Percentiles rank a stretch among this genome's conserved stretches.
These are phyloP conservation scores for Hemiprocne comata DNA, from an alignment of 2,113 vertebrate species.

Conservation along the genomic window DNA sequence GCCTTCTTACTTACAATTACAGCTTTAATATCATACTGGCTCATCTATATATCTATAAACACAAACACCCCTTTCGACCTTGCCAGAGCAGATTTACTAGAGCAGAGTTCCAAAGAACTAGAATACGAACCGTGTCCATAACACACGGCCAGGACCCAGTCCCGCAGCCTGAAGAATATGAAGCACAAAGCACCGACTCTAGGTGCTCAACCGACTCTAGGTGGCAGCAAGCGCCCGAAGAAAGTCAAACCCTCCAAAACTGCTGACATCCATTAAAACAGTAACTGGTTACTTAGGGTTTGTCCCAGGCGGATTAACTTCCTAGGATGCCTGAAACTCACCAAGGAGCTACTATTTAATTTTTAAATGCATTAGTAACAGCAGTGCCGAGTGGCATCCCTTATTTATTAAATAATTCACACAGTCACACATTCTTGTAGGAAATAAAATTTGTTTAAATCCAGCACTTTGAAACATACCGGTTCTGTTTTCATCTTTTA, in stretches of 20 bases:
- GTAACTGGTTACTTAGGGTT: not conserved
- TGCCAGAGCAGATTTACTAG: not conserved
- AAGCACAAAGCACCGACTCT: not conserved
- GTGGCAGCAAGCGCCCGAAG: constrained; percentile 61
- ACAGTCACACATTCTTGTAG: not conserved
- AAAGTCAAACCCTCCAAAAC: not conserved
- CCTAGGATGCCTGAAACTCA: not conserved
- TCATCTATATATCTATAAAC: not conserved
- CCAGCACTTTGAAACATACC: not conserved
- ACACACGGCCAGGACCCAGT: not conserved
- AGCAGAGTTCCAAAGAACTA: not conserved
- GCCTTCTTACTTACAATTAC: not conserved
- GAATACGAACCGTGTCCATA: fast-evolving
- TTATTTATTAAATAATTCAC: not conserved
- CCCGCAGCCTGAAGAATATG: fast-evolving
- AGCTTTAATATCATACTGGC: not conserved
- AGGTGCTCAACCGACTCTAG: constrained; percentile 50
- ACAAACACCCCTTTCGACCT: not conserved
- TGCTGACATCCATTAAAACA: not conserved
- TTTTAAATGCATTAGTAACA: constrained; percentile 1
- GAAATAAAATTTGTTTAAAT: not conserved
- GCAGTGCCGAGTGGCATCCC: not conserved
- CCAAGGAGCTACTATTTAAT: not conserved
- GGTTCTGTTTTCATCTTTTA: not conserved
- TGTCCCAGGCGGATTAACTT: constrained; percentile 13